A percentile compares a stretch with the other conserved stretches of the same genome.
phyloP scores from a whole-genome alignment of 2,113 vertebrate genomes.

The Actenoides lindsayi region DNA sequence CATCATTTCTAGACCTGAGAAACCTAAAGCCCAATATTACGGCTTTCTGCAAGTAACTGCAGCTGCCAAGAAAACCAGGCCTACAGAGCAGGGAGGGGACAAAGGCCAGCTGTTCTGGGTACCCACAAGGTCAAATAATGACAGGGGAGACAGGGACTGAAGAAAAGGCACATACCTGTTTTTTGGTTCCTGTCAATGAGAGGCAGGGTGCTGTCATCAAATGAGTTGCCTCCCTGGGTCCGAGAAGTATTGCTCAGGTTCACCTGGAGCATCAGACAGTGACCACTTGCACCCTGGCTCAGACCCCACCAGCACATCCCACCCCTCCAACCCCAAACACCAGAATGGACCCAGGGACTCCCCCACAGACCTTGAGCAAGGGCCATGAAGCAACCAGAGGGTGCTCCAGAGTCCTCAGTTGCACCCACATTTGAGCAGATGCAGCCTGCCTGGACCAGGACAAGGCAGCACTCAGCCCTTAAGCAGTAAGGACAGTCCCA shows the following conservation, averaged over 20 bases:
- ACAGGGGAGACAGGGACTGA: neutral
- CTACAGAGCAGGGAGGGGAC: neutral
- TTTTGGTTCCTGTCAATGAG: constrained; percentile 89
- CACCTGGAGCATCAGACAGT: constrained; percentile 65
- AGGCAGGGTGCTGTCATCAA: constrained; percentile 93
- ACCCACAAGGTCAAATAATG: neutral
- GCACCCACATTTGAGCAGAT: accelerated
- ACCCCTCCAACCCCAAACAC: neutral
- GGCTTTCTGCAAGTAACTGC: neutral
- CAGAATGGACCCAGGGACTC: neutral
- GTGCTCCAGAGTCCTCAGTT: neutral
- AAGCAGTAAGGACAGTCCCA: neutral
- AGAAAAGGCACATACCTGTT: constrained; percentile 64
- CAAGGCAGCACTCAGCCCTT: neutral
- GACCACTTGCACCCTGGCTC: neutral
- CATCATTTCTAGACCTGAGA: neutral
- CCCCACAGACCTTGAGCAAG: neutral
- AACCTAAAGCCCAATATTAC: neutral
- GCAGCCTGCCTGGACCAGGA: accelerated
- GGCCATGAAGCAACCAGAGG: neutral
- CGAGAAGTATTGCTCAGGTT: constrained; percentile 80
- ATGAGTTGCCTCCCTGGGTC: constrained; percentile 82
- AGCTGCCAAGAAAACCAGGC: neutral
- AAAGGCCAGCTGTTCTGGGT: neutral
- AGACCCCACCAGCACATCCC: neutral